Conservation (phyloP, 2,113 vertebrate genomes). For the Crotophaga sulcirostris region DNA sequence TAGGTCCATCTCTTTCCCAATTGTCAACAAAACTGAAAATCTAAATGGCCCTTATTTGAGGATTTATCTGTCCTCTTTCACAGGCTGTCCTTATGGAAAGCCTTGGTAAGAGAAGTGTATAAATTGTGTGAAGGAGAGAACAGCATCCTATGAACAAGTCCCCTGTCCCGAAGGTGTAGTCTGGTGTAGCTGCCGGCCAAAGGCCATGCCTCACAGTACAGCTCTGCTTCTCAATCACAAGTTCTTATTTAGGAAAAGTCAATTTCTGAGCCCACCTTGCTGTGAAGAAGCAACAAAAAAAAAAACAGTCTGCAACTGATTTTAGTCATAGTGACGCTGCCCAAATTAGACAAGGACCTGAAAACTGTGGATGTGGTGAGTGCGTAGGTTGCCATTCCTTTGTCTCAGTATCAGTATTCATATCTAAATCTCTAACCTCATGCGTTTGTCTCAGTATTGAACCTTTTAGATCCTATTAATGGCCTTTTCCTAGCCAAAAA, state of each 20-base stretch:
- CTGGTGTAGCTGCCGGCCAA: not conserved
- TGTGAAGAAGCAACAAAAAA: not conserved
- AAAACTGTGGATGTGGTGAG: not conserved
- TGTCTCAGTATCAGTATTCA: not conserved
- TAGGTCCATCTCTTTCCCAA: not conserved
- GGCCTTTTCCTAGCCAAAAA: not conserved
- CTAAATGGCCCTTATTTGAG: not conserved
- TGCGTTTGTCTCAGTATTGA: not conserved
- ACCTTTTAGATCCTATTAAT: not conserved
- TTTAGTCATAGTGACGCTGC: not conserved
- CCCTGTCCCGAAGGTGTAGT: not conserved
- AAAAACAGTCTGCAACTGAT: accelerated
- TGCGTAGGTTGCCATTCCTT: not conserved
- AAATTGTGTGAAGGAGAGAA: not conserved
- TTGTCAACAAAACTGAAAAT: not conserved
- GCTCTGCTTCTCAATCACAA: not conserved
- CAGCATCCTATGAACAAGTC: not conserved
- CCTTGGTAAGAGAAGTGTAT: not conserved
- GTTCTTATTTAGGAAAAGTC: not conserved
- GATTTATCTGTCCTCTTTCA: not conserved
- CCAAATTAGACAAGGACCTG: not conserved
- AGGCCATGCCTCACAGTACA: not conserved
- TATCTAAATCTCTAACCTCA: not conserved
- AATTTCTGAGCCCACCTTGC: not conserved
- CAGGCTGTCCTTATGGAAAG: not conserved